Percentiles rank a stretch among this genome's conserved stretches.
Conservation (phyloP, 2,113 vertebrate species). For the Chionodraco myersi region DNA sequence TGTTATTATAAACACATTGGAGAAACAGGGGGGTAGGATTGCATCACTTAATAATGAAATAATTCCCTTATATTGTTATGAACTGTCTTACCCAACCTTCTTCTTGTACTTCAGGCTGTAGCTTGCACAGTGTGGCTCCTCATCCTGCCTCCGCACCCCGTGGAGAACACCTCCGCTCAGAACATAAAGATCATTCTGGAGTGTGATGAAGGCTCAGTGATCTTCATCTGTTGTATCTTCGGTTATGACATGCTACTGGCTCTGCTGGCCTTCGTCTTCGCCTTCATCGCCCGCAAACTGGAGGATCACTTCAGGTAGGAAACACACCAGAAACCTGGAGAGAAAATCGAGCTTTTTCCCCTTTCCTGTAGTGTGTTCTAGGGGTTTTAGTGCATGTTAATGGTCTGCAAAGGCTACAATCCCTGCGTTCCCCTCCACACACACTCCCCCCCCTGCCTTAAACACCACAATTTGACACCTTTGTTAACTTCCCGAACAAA, state of each 20-base stretch:
- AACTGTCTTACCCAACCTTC: neutral
- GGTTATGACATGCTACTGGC: slow-evolving; percentile 87
- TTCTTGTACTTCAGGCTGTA: slow-evolving; percentile 67
- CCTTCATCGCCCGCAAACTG: slow-evolving; percentile 85
- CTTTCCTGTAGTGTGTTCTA: no score
- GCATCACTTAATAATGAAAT: no score
- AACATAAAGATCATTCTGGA: slow-evolving; percentile 89
- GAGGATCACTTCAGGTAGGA: slow-evolving; percentile 85
- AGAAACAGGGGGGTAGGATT: no score
- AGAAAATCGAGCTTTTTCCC: neutral
- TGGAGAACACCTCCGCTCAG: slow-evolving; percentile 88
- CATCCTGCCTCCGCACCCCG: slow-evolving; percentile 79
- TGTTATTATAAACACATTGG: no score
- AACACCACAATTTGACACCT: no score
- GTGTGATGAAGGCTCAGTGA: slow-evolving; percentile 85
- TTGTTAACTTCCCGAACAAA: no score
- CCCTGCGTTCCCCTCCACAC: no score
- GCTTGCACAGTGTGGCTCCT: slow-evolving; percentile 85
- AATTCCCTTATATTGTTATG: no score
- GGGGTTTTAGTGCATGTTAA: no score
- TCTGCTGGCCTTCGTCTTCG: slow-evolving; percentile 85
- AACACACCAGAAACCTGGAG: neutral
- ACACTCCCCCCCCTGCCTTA: no score
- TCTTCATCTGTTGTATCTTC: slow-evolving; percentile 88
- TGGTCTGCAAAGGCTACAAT: no score